Percentiles rank a stretch among this genome's conserved stretches.
These are phyloP conservation scores for Marmota monax DNA, from an alignment of 2,113 vertebrate species.

Conservation along the genomic window DNA sequence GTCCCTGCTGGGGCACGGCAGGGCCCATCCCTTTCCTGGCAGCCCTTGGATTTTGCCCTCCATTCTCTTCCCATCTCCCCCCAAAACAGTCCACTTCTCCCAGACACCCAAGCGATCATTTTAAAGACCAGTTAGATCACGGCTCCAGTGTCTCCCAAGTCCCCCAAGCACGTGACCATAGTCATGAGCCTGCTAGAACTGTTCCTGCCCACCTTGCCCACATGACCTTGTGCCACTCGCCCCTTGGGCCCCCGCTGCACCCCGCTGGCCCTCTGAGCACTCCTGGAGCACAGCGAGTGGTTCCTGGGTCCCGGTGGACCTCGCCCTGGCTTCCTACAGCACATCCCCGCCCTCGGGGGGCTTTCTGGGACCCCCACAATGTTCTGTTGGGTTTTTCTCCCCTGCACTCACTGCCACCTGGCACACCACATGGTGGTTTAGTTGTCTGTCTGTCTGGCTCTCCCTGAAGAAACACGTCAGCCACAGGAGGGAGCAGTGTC, in stretches of 20 bases:
- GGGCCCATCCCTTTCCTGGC: not conserved
- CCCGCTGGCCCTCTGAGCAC: not conserved
- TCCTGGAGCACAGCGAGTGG: accelerated
- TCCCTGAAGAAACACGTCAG: not conserved
- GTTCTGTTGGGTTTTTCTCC: not conserved
- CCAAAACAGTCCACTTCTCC: not conserved
- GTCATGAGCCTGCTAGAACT: not conserved
- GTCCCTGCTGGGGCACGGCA: not conserved
- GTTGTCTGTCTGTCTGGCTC: not conserved
- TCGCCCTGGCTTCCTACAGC: not conserved
- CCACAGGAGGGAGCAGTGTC: not conserved
- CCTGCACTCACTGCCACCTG: not conserved
- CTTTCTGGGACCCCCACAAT: not conserved
- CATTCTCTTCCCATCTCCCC: not conserved
- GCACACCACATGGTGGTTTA: not conserved
- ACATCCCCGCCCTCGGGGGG: not conserved
- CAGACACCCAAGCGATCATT: not conserved
- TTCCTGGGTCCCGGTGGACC: not conserved
- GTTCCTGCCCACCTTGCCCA: not conserved
- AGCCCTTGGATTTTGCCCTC: not conserved
- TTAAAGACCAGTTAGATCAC: not conserved
- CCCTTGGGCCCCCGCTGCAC: not conserved
- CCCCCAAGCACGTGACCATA: not conserved
- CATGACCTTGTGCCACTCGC: not conserved
- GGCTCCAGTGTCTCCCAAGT: not conserved